Evolutionary conservation across 2,888 invertebrate genomes (phyloP).

Genomic region (Drosophila heteroneura): DNA sequence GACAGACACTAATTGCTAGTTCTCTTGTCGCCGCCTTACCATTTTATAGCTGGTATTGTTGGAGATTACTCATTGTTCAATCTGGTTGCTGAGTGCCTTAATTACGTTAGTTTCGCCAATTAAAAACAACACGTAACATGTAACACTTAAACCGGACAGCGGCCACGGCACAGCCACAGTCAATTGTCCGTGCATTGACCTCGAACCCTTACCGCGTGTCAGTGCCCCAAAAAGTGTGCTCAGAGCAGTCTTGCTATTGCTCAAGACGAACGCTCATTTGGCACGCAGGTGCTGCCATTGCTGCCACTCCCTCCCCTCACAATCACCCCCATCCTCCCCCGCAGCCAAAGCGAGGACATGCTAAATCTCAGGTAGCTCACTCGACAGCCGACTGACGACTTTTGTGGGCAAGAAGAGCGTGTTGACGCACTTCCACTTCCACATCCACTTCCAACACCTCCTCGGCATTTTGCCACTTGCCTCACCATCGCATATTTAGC

Average conservation of each 20-base stretch:
- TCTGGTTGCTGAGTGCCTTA: slow-evolving; percentile 69
- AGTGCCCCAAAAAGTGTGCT: slow-evolving; percentile 31
- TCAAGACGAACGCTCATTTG: slow-evolving; percentile 59
- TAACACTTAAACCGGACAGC: slow-evolving; percentile 11
- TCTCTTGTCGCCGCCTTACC: slow-evolving; percentile 9
- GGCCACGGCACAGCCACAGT: slow-evolving; percentile 8
- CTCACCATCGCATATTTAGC: slow-evolving; percentile 39
- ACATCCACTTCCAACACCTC: slow-evolving; percentile 11
- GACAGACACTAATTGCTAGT: slow-evolving; percentile 51
- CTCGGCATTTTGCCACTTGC: not conserved
- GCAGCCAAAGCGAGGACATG: slow-evolving; percentile 9
- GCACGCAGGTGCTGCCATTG: slow-evolving; percentile 63
- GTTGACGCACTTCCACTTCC: slow-evolving; percentile 56
- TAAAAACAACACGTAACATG: slow-evolving; percentile 63
- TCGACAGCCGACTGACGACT: slow-evolving; percentile 12
- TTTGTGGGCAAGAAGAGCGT: slow-evolving; percentile 31
- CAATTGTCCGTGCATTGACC: slow-evolving; percentile 70
- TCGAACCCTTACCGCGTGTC: slow-evolving; percentile 14
- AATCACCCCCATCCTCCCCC: not conserved
- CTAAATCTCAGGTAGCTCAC: slow-evolving; percentile 57
- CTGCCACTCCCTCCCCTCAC: not conserved
- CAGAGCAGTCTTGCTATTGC: slow-evolving; percentile 15
- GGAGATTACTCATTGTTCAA: slow-evolving; percentile 71
- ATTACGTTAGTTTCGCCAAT: slow-evolving; percentile 76
- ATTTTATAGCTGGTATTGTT: slow-evolving; percentile 2